Conservation (phyloP, 2,113 vertebrate genomes). For the Onychostruthus taczanowskii region DNA sequence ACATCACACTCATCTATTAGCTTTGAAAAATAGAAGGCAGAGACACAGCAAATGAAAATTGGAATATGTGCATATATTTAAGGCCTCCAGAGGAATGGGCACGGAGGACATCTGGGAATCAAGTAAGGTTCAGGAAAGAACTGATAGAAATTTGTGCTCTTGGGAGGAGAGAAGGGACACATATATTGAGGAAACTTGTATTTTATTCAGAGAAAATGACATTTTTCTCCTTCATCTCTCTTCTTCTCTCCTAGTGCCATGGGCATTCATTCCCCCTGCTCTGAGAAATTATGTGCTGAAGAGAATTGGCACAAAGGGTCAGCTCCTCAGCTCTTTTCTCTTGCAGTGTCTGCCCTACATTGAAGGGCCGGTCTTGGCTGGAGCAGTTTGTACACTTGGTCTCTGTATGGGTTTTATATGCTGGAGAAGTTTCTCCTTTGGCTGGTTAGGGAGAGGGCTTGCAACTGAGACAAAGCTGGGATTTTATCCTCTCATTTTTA, state of each 20-base stretch:
- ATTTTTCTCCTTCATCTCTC: neutral
- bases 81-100: neutral
- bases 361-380: neutral
- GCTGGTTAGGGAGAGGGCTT: neutral
- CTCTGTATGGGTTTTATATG: neutral
- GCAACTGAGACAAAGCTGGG: neutral
- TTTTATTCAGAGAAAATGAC: neutral
- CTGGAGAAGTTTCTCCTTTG: neutral
- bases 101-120: neutral
- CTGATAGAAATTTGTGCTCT: neutral
- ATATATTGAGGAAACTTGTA: neutral
- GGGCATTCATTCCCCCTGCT: neutral
- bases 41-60: neutral
- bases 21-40: constrained; percentile 23
- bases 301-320: neutral
- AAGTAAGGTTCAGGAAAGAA: neutral
- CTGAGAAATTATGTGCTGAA: neutral
- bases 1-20: neutral
- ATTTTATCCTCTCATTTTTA: neutral
- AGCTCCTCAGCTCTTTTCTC: neutral
- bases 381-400: neutral
- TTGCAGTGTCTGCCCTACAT: neutral
- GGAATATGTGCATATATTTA: neutral
- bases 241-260: neutral
- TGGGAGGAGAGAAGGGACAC: neutral